Percentiles rank a stretch among this genome's conserved stretches.
These are phyloP conservation scores for Cettia cetti DNA, from an alignment of 2,113 vertebrate genomes.

Conservation along the genomic window DNA sequence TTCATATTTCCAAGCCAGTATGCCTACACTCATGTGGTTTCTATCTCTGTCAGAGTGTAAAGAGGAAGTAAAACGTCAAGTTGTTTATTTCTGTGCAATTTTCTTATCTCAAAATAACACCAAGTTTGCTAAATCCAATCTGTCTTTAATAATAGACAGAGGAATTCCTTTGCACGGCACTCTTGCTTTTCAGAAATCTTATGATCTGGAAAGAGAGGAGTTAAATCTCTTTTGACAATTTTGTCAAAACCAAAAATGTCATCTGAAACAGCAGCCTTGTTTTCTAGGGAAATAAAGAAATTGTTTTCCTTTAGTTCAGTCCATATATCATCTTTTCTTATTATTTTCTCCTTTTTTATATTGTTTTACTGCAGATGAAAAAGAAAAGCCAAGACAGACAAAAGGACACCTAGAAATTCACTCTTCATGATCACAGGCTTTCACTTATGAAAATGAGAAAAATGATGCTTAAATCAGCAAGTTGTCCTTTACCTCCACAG, in stretches of 20 bases:
- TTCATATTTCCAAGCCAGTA: constrained; percentile 61
- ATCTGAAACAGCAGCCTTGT: constrained; percentile 28
- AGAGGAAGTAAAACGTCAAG: constrained; percentile 74
- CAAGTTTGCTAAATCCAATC: constrained; percentile 57
- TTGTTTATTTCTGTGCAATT: constrained; percentile 72
- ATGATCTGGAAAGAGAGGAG: constrained; percentile 53
- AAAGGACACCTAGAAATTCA: constrained; percentile 8
- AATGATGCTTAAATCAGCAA: constrained; percentile 21
- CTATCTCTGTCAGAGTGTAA: constrained; percentile 60
- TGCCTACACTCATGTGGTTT: constrained; percentile 64
- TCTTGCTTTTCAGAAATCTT: constrained; percentile 42
- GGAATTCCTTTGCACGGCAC: constrained; percentile 32
- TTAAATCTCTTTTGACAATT: constrained; percentile 69
- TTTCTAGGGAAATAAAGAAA: constrained; percentile 39
- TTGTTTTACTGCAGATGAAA: constrained; percentile 33
- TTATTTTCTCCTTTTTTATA: not conserved
- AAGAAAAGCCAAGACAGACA: not conserved
- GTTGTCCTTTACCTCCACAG: not conserved
- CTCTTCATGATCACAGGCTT: constrained; percentile 27
- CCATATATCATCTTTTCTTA: not conserved
- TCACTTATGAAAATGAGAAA: constrained; percentile 1
- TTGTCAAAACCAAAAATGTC: constrained; percentile 65
- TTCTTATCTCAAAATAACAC: constrained; percentile 75
- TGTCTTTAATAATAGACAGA: constrained; percentile 66
- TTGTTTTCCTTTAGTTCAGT: constrained; percentile 11